These are phyloP conservation scores for Piezodorus guildinii DNA, from an alignment of 1,140 invertebrate genomes.

Conservation along the genomic window DNA sequence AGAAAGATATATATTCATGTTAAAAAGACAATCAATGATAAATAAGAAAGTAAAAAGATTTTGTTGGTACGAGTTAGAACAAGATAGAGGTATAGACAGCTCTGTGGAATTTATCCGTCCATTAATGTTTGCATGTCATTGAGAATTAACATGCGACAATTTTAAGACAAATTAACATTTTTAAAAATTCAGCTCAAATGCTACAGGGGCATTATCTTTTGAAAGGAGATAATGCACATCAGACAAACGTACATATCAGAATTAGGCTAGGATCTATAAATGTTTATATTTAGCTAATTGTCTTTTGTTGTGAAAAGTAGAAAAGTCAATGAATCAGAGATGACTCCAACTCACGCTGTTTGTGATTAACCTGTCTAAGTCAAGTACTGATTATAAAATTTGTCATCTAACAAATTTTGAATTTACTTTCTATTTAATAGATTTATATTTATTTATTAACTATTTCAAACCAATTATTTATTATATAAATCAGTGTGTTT, in stretches of 20 bases:
- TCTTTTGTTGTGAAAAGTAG: conserved; percentile 17
- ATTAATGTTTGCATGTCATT: conserved; percentile 26
- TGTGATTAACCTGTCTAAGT: too few species aligned
- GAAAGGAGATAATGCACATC: conserved; percentile 23
- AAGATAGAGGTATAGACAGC: conserved; percentile 16
- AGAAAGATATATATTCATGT: conserved; percentile 3
- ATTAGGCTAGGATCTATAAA: conserved; percentile 27
- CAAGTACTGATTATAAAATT: too few species aligned
- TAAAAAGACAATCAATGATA: conserved; percentile 9
- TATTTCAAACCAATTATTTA: not conserved
- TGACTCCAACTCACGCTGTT: not conserved
- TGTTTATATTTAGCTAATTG: conserved; percentile 28
- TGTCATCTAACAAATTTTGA: too few species aligned
- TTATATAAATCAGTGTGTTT: not conserved
- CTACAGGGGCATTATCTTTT: conserved; percentile 26
- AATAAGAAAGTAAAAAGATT: conserved; percentile 4
- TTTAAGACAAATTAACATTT: conserved; percentile 24
- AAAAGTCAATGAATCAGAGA: not conserved
- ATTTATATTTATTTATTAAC: not conserved
- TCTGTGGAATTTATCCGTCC: conserved; percentile 29
- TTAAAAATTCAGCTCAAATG: conserved; percentile 27
- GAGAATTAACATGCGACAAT: conserved; percentile 19
- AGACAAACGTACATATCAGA: conserved; percentile 28
- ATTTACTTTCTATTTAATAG: too few species aligned
- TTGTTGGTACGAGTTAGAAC: conserved; percentile 13